phyloP scores from a whole-genome alignment of 2,888 invertebrate species.

The Pterostichus niger region DNA sequence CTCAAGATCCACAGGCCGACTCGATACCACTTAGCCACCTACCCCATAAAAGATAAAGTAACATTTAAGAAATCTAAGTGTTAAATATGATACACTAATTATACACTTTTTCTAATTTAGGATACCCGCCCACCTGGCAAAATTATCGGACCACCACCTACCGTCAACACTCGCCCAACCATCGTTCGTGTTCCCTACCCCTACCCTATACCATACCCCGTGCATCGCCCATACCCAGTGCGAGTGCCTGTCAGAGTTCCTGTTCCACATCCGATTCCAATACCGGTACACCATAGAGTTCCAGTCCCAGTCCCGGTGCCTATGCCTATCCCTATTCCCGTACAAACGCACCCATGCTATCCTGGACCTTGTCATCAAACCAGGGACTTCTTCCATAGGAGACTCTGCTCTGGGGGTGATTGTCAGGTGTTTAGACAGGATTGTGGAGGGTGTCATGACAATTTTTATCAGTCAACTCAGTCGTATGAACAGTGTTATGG shows the following conservation, averaged over 20 bases:
- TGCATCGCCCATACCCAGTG: constrained; percentile 47
- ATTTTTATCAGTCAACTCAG: constrained; percentile 68
- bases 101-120: too few species aligned
- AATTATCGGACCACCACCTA: background rate
- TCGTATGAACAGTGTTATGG: constrained; percentile 68
- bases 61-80: too few species aligned
- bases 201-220: background rate
- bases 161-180: background rate
- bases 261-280: background rate
- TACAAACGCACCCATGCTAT: constrained; percentile 67
- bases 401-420: constrained; percentile 51
- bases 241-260: background rate
- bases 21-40: too few species aligned
- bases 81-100: too few species aligned
- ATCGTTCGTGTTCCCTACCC: background rate
- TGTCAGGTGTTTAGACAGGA: constrained; percentile 56
- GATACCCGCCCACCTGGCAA: too few species aligned
- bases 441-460: constrained; percentile 67
- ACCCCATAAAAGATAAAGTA: too few species aligned
- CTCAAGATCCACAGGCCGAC: too few species aligned
- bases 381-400: constrained; percentile 61
- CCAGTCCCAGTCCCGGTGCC: constrained; percentile 21
- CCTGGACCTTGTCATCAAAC: constrained; percentile 65
- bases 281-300: background rate
- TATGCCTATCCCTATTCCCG: constrained; percentile 34